Base-by-base conservation (phyloP, 2,888 invertebrate species). In the Sarcophaga variegata region DNA sequence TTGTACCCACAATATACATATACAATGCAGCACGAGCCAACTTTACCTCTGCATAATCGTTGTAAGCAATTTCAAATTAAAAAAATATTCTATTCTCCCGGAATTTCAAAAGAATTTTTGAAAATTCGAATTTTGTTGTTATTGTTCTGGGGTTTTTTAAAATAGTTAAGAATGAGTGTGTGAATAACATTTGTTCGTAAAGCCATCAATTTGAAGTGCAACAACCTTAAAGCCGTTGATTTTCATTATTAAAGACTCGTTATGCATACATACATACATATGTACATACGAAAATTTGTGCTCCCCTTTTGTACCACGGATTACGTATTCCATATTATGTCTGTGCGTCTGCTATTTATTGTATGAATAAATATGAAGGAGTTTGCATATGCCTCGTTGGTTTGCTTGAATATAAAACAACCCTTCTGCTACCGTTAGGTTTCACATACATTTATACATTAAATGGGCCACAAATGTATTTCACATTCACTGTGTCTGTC, bases 201-300 rank as follows among this genome's bases (percentile, higher is more conserved):
- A 76, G 63, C 72, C 81, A 87, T 84, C 84, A 82, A 84, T 87
- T 82, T 84, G 79, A 82, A 84, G 87, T 84, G 81, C 84, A 87
- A 87, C 84, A 79, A 84, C 87, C 87, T 87, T 79, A 81, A 86
- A 87, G 84, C 67, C 81, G 84, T 82, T 81, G 84, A 84, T 79
- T 80, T 82, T 59, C 67, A 66, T 72, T 63, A 64, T 25, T 60
- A 54, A 69, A 67, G 54, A 71, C 12, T 49, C 27, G n/a, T 54
- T 10, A 62, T 70, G 11, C 8, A 6, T 66, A 17, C n/a, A n/a
- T 66, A 4, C n/a, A 66, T 66, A 66, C n/a, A 17, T 27, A 37
- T 17, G 17, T 4, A 66, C 12, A 64, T 22, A 22, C 22, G 22
- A 22, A 22, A 22, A 12, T 49, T 14, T 17, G 1, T 17, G 17